Conservation (phyloP, 1,140 invertebrate genomes). For the Caenorhabditis latens region DNA sequence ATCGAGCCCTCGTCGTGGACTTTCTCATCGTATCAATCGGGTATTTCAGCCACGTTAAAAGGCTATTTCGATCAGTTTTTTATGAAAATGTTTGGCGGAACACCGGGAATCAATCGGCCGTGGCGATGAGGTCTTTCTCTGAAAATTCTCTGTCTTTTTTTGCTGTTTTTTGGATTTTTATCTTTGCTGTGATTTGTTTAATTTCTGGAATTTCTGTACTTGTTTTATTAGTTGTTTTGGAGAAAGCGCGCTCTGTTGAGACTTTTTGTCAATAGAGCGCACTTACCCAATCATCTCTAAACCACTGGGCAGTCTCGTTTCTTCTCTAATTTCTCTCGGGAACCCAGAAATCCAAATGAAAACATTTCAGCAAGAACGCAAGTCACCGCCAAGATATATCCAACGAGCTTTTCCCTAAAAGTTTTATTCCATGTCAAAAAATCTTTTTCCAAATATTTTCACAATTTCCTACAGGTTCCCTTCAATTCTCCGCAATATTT, state of each 20-base stretch:
- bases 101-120: slow-evolving; percentile 3
- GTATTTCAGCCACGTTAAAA: slow-evolving; percentile 8
- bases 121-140: slow-evolving; percentile 10
- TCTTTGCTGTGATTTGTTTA: slow-evolving; percentile 40
- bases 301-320: background rate
- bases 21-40: slow-evolving; percentile 41
- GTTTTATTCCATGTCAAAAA: slow-evolving; percentile 10
- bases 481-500: background rate
- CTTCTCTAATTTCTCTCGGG: background rate
- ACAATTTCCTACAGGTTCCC: slow-evolving; percentile 36
- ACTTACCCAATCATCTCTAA: too few relatives aligned
- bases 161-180: slow-evolving; percentile 34
- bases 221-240: too few relatives aligned
- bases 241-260: too few relatives aligned
- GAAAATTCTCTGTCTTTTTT: background rate
- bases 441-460: background rate
- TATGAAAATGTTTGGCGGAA: slow-evolving; percentile 56
- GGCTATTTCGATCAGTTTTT: slow-evolving; percentile 55
- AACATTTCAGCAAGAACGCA: slow-evolving; percentile 21
- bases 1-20: background rate
- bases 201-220: background rate
- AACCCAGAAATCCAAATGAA: background rate
- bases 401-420: slow-evolving; percentile 20
- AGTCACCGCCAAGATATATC: slow-evolving; percentile 41
- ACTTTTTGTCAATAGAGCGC: too few relatives aligned